Evolutionary conservation across 2,113 vertebrate species (phyloP), one percentile per base, ranked within the genome.

Genomic region (Meriones unguiculatus): DNA sequence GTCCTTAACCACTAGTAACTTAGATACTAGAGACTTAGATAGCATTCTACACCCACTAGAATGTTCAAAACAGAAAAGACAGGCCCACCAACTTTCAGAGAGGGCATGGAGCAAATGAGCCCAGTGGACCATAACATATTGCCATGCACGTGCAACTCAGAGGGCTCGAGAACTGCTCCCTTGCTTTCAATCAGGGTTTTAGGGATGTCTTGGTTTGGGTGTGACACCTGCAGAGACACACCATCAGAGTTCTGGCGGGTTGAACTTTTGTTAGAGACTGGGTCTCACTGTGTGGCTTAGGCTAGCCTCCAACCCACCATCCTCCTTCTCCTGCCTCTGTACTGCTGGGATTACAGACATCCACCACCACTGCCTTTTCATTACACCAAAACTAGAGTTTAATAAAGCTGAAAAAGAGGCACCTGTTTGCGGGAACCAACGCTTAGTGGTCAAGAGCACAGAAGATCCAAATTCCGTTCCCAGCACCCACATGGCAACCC

Each of bases 141-240:
- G 70, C 28, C 6, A 4, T 1, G 4, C 22, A 9, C 1, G 20
- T 15, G 3, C 30, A 2, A 18, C 20, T 12, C 13, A 0, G 54
- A 17, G 59, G 59, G 24, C 12, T 20, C 50, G 32, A 52, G 64
- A 67, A 0, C 20, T 18, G 13, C 28, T 81, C 30, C 2, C 12
- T 46, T 25, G 5, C 65, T 64, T 64, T 84, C 9, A 32, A 24
- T 3, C 3, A 15, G 35, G 17, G 52, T 38, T 10, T 50, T 72
- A 41, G n/a, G 14, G 15, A 4, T n/a, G 0, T 52, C 24, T 77
- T 90, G 30, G 20, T 46, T 59, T 80, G 77, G 32, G 41, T 28
- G 12, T 5, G 22, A 10, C 10, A 6, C n/a, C 0, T 17, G 8
- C 30, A 35, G 3, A 32, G 77, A 35, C 22, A 24, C 59, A 50